A percentile compares a stretch with the other conserved stretches of the same genome.
Conservation (phyloP, 1,140 invertebrate species). For the Saccostrea echinata region DNA sequence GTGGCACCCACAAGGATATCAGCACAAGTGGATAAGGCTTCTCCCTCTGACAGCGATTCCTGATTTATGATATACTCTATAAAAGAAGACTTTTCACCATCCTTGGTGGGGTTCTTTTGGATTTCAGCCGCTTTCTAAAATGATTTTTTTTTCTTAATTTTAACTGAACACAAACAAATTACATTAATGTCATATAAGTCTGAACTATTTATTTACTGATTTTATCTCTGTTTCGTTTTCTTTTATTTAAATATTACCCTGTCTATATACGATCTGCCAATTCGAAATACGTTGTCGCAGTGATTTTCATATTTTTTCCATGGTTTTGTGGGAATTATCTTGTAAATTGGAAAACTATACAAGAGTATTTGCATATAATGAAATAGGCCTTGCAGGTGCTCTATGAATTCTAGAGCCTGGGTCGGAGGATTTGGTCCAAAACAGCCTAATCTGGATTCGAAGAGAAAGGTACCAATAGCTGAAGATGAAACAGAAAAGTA, state of each 20-base stretch:
- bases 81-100: conserved; percentile 65
- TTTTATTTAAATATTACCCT: no score
- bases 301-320: conserved; percentile 76
- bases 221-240: neutral
- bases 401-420: conserved; percentile 75
- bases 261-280: conserved; percentile 73
- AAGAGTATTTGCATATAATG: conserved; percentile 76
- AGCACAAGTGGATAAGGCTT: conserved; percentile 71
- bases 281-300: conserved; percentile 73
- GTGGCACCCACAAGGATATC: conserved; percentile 78
- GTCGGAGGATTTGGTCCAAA: conserved; percentile 68
- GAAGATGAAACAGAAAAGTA: conserved; percentile 36
- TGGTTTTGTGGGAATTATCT: conserved; percentile 72
- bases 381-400: conserved; percentile 77
- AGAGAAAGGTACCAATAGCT: conserved; percentile 79
- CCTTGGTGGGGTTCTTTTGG: conserved; percentile 36
- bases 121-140: conserved; percentile 67
- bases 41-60: conserved; percentile 68
- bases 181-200: no score
- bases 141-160: neutral
- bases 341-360: conserved; percentile 78
- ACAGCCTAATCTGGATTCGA: conserved; percentile 78
- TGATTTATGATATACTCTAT: conserved; percentile 73
- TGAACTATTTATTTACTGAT: neutral
- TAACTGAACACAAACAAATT: neutral